Conservation (phyloP, 2,113 vertebrate genomes). For the Trinectes maculatus region DNA sequence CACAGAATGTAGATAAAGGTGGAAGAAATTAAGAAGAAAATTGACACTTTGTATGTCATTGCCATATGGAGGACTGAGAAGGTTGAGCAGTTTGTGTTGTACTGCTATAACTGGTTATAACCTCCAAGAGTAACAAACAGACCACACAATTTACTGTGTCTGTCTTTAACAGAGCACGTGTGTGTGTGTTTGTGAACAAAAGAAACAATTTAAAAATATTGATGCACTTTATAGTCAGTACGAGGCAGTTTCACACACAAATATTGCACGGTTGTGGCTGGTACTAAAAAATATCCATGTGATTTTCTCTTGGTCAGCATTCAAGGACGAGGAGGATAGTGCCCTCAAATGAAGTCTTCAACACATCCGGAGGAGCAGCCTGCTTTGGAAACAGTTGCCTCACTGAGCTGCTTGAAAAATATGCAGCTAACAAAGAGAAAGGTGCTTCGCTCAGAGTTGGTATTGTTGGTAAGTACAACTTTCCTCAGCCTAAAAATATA, state of each 20-base stretch:
- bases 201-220: neutral
- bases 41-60: neutral
- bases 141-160: conserved; percentile 25
- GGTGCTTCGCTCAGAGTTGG: conserved; percentile 86
- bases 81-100: conserved; percentile 68
- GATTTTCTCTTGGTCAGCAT: conserved; percentile 62
- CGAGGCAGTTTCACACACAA: neutral
- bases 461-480: conserved; percentile 84
- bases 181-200: conserved; percentile 62
- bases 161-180: conserved; percentile 11
- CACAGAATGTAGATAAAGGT: neutral
- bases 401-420: conserved; percentile 80
- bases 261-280: too few relatives aligned
- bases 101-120: conserved; percentile 75
- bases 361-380: conserved; percentile 71
- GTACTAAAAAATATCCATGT: too few relatives aligned
- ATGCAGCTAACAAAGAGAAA: conserved; percentile 55
- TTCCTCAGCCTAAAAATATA: neutral
- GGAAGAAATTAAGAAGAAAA: too few relatives aligned
- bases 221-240: neutral
- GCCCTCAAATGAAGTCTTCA: conserved; percentile 59
- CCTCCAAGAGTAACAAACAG: conserved; percentile 71
- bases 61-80: conserved; percentile 75
- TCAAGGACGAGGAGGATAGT: conserved; percentile 73
- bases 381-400: conserved; percentile 83